Conservation (phyloP, 2,797 vertebrate species). For the Coccyzus lansbergi region DNA sequence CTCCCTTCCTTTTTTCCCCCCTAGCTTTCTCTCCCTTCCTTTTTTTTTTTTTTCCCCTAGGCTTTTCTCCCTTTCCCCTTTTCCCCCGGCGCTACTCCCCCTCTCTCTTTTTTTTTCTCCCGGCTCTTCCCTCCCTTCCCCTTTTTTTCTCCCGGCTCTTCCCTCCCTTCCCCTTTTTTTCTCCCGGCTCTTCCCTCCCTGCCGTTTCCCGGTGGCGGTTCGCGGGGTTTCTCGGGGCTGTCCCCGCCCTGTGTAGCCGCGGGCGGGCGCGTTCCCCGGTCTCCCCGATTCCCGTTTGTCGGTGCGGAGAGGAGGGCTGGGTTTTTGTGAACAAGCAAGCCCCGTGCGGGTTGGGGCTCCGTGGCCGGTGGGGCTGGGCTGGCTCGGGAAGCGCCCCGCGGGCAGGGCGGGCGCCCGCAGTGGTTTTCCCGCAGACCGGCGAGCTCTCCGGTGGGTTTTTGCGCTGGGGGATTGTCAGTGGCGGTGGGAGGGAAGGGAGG, state of each 20-base stretch:
- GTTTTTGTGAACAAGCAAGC: background rate
- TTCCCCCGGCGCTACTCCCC: too few species aligned
- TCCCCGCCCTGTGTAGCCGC: slow-evolving; percentile 58
- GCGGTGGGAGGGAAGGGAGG: slow-evolving; percentile 9
- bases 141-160: too few species aligned
- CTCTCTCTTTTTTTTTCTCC: too few species aligned
- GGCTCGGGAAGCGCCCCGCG: background rate
- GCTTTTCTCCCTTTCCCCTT: too few species aligned
- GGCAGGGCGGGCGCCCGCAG: background rate
- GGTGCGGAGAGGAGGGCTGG: background rate
- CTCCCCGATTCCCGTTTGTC: too few species aligned
- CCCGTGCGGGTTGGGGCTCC: background rate
- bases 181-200: too few species aligned
- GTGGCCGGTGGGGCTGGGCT: background rate
- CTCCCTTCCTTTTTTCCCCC: too few species aligned
- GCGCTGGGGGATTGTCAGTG: background rate
- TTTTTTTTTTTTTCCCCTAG: too few species aligned
- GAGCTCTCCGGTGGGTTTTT: background rate
- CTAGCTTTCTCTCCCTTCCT: too few species aligned
- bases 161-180: too few species aligned
- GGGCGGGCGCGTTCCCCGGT: background rate
- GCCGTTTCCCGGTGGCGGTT: too few species aligned
- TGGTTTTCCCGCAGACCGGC: background rate
- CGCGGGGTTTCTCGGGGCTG: background rate
- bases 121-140: too few species aligned